Percentiles rank a stretch among this genome's conserved stretches.
Evolutionary conservation across 2,797 vertebrate species (phyloP).

Genomic region (Onychomys torridus): DNA sequence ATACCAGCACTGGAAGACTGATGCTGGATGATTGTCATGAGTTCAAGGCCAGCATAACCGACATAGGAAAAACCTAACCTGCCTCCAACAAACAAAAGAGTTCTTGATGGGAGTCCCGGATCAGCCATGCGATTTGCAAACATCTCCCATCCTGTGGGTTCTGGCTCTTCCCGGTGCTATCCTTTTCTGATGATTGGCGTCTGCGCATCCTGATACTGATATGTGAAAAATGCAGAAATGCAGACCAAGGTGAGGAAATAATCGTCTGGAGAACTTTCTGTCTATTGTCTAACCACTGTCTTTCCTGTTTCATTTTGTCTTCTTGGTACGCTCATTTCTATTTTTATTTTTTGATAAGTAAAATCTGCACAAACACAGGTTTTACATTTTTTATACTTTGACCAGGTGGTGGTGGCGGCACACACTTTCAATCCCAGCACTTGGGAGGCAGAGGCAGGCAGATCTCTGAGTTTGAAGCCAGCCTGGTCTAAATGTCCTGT

Average conservation of each 20-base stretch:
- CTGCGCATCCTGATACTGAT: neutral
- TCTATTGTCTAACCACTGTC: neutral
- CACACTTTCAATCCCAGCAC: neutral
- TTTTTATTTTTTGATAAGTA: slow-evolving; percentile 5
- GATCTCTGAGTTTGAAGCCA: too few species aligned
- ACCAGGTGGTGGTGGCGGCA: too few species aligned
- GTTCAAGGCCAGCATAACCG: neutral
- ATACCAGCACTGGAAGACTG: neutral
- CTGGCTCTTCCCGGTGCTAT: neutral
- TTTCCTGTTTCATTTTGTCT: neutral
- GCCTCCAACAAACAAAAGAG: neutral
- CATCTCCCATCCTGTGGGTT: neutral
- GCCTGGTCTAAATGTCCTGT: neutral
- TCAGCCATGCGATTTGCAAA: neutral
- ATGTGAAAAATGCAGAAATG: neutral
- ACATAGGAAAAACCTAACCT: neutral
- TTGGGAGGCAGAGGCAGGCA: neutral
- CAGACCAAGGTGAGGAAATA: neutral
- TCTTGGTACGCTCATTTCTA: neutral
- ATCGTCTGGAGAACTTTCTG: neutral
- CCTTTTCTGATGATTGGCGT: neutral
- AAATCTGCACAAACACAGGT: neutral
- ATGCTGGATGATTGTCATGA: neutral
- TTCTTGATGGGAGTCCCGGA: neutral
- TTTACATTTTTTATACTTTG: neutral